Percentiles rank a stretch among this genome's conserved stretches.
Conservation (phyloP, 2,888 invertebrate genomes). For the Agonopterix heracliana region DNA sequence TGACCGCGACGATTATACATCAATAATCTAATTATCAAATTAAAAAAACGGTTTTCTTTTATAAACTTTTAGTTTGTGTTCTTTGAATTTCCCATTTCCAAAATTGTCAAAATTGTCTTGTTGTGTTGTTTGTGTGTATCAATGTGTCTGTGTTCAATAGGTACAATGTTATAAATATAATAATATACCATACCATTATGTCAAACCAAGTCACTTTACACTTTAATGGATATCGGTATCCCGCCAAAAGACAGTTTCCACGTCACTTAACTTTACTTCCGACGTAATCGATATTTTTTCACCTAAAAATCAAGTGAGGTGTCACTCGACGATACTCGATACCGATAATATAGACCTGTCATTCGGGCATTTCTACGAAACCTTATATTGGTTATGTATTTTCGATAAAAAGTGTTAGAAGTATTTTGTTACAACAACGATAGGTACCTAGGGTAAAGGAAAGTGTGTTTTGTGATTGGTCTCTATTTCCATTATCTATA, state of each 20-base stretch:
- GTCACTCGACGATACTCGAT: constrained; percentile 47
- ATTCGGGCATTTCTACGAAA: constrained; percentile 34
- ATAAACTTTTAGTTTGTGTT: too few relatives aligned
- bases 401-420: constrained; percentile 2
- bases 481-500: not conserved
- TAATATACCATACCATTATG: constrained; percentile 37
- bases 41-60: too few relatives aligned
- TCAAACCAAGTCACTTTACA: constrained; percentile 57
- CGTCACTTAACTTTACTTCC: constrained; percentile 67
- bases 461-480: not conserved
- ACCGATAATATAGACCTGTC: constrained; percentile 27
- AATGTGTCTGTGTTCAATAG: too few relatives aligned
- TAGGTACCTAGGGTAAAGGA: not conserved
- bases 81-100: too few relatives aligned
- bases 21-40: too few relatives aligned
- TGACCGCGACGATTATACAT: too few relatives aligned
- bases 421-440: constrained; percentile 10
- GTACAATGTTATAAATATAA: too few relatives aligned
- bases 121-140: too few relatives aligned
- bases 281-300: constrained; percentile 67
- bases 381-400: constrained; percentile 33
- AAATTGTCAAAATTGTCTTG: too few relatives aligned
- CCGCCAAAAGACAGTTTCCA: constrained; percentile 66
- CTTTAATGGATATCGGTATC: constrained; percentile 59
- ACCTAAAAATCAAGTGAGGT: constrained; percentile 56